Evolutionary conservation across 2,113 vertebrate genomes (phyloP), one percentile per base, ranked within the genome.

Genomic region (Pelmatolapia mariae): DNA sequence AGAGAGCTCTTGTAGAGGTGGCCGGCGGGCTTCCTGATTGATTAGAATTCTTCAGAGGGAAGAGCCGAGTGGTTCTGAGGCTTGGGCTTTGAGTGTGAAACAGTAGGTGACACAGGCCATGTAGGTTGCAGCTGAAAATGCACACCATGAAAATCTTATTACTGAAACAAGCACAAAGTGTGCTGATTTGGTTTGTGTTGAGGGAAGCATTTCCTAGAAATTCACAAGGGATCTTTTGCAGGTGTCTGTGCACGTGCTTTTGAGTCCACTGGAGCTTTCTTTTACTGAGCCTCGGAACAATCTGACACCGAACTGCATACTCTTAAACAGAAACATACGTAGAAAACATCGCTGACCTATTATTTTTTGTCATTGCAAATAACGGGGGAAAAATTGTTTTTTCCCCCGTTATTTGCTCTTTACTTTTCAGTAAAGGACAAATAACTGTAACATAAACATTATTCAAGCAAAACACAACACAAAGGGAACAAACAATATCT

Each of bases 1-100:
- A 94, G 90, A 93, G 87, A 85, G 86, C 85, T 63, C 83, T 71
- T 88, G 81, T 83, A 50, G 86, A 91, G 86, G 88, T 87, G 87
- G 88, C 91, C 31, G 24, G 85, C 82, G 86, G 94, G 87, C 86
- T 92, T 88, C 86, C 84, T 90, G 93, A 96, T 93, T 94, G 95
- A 96, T 96, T 95, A 76, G 79, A 87, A 88, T 92, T 91, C 91
- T 93, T 91, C 63, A 84, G 89, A 89, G 85, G 85, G 81, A 80
- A 93, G 52, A 80, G 84, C 89, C 84, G 91, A 91, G 81, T 86
- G 80, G 76, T 88, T 93, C 45, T 81, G 89, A 88, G 80, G 53
- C 50, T 84, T 10, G 16, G 78, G 84, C 89, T 82, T 81, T 61
- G 82, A 89, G 88, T 86, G 91, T 87, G 88, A 94, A 93, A 91